Percentiles rank a stretch among this genome's conserved stretches.
These are phyloP conservation scores for Pampusana beccarii DNA, from an alignment of 2,113 vertebrate species.

Conservation along the genomic window DNA sequence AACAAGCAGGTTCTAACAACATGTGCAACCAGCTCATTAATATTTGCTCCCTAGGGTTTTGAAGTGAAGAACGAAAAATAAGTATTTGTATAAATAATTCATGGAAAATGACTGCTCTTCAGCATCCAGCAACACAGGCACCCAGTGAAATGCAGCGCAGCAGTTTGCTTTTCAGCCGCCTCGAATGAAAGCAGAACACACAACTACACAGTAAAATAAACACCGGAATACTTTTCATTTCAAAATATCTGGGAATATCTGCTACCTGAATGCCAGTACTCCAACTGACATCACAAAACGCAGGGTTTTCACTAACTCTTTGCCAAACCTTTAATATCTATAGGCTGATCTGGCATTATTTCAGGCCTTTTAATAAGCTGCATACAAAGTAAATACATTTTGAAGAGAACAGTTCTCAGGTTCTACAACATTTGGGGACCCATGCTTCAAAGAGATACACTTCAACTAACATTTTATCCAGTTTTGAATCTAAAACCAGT, in stretches of 20 bases:
- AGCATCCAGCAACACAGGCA: not conserved
- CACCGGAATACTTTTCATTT: not conserved
- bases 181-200: not conserved
- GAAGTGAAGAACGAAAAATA: not conserved
- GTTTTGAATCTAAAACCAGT: not conserved
- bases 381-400: not conserved
- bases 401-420: not conserved
- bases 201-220: not conserved
- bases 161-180: not conserved
- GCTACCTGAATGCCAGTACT: not conserved
- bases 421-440: not conserved
- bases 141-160: not conserved
- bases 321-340: not conserved
- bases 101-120: not conserved
- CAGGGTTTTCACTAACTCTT: not conserved
- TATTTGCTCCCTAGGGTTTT: not conserved
- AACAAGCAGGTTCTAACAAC: not conserved
- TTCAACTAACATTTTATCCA: not conserved
- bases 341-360: not conserved
- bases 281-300: not conserved
- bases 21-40: not conserved
- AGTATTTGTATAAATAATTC: not conserved
- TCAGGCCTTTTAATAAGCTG: not conserved
- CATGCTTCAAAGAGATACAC: not conserved
- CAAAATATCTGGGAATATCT: not conserved